These are phyloP conservation scores for Xestia c-nigrum DNA, from an alignment of 2,888 invertebrate genomes.

Conservation along the genomic window DNA sequence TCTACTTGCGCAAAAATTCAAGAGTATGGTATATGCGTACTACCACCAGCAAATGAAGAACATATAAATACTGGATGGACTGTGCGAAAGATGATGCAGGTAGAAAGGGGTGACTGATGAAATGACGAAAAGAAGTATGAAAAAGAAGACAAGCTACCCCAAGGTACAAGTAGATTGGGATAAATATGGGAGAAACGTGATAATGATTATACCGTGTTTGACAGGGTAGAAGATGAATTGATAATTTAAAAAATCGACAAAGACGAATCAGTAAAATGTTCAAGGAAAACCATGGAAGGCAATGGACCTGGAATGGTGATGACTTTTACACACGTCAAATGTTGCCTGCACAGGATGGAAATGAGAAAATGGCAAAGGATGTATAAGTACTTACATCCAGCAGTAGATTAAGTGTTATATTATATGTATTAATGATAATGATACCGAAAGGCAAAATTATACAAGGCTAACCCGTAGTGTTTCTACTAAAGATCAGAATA, in stretches of 20 bases:
- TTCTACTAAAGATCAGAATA: not conserved
- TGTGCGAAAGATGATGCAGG: not conserved
- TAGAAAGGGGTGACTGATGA: not conserved
- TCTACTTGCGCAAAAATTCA: conserved; percentile 4
- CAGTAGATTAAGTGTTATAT: not conserved
- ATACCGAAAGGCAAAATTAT: no score
- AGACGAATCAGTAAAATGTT: not conserved
- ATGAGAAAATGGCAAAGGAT: not conserved
- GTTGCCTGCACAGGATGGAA: not conserved
- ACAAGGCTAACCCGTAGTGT: not conserved
- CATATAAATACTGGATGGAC: not conserved
- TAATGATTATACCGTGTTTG: not conserved
- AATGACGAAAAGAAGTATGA: not conserved
- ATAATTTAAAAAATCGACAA: not conserved
- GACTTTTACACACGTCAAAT: not conserved
- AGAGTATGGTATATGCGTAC: not conserved
- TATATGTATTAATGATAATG: not conserved
- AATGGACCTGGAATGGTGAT: not conserved
- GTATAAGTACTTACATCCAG: not conserved
- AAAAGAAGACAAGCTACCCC: not conserved
- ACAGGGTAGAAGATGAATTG: not conserved
- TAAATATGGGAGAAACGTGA: not conserved
- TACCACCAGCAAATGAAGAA: not conserved
- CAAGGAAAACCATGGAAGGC: not conserved
- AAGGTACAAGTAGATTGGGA: not conserved